Percentiles rank a stretch among this genome's conserved stretches.
Conservation (phyloP, 1,140 invertebrate species). For the Fopius arisanus region DNA sequence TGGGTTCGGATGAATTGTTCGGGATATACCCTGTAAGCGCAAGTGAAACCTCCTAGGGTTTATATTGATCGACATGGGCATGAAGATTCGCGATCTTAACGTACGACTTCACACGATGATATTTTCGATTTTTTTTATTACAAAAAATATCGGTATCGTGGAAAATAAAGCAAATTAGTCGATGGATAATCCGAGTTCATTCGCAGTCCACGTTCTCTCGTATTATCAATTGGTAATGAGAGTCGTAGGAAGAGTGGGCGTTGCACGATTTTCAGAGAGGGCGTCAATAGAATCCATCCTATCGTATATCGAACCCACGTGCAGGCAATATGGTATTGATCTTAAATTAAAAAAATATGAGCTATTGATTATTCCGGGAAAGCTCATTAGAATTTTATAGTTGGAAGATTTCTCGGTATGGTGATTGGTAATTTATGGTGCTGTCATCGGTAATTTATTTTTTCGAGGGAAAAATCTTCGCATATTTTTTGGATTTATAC, state of each 20-base stretch:
- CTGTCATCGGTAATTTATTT: too few species aligned
- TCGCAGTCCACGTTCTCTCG: neutral
- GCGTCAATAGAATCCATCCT: slow-evolving; percentile 13
- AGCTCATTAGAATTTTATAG: neutral
- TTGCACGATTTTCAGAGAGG: slow-evolving; percentile 1
- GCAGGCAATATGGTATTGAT: neutral
- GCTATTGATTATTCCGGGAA: neutral
- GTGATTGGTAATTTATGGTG: neutral
- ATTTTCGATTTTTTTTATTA: neutral
- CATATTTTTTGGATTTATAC: too few species aligned
- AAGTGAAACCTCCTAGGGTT: slow-evolving; percentile 17
- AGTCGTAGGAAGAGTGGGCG: slow-evolving; percentile 19
- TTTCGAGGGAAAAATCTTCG: neutral
- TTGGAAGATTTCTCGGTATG: neutral
- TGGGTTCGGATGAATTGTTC: neutral
- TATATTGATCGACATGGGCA: slow-evolving; percentile 23
- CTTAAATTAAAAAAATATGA: too few species aligned
- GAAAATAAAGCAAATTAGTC: too few species aligned
- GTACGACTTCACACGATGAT: slow-evolving; percentile 18
- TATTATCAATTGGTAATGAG: neutral
- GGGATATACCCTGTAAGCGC: slow-evolving; percentile 11
- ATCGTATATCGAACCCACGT: slow-evolving; percentile 22
- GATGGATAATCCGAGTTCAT: neutral
- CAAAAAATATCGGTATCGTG: too few species aligned
- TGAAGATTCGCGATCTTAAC: slow-evolving; percentile 20